Base-by-base conservation (phyloP, 2,797 vertebrate genomes). In the Diceros bicornis region DNA sequence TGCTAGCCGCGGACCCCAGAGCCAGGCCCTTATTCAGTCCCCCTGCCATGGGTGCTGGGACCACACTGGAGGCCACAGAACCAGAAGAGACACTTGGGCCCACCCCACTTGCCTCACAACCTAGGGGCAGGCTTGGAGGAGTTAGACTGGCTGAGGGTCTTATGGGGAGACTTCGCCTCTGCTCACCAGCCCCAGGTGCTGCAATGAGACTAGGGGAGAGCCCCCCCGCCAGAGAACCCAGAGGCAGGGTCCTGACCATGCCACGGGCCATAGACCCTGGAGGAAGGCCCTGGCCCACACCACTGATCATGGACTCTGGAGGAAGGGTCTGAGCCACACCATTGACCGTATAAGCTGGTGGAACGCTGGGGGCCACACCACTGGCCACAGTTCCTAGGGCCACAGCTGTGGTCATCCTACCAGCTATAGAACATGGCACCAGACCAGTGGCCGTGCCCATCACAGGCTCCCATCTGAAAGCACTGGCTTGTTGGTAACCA, bases 391-490 rank as follows among this genome's bases (percentile, higher is more conserved):
- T 29, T 4, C 41, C 94, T 34, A 52, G 52, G 25, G 41, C 44
- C 7, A 14, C 0, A 1, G n/a, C 14, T 3, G 8, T 3, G 50
- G 55, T 4, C 32, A 11, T 8, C 34, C n/a, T 29, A 5, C 18
- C 34, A 18, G 61, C 85, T n/a, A 64, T 2, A 27, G 77, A 86
- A 12, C 20, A 59, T 5, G 34, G 82, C 14, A 5, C 44, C 2
- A 61, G 6, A 4, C 32, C 16, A 29, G 11, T 4, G 10, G 27
- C 29, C 4, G 2, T 12, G 27, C 47, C 79, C 34, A 13, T 10
- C 2, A 9, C 14, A 27, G 89, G 1, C 14, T 50, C 78, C 62
- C 27, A 64, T 11, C 34, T n/a, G 50, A 64, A 59, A 37, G 4
- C 11, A 7, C 44, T 29, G 9, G 55, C 0, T 17, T 88, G 82